Conservation (phyloP, 2,113 vertebrate species). For the Isichthys henryi region DNA sequence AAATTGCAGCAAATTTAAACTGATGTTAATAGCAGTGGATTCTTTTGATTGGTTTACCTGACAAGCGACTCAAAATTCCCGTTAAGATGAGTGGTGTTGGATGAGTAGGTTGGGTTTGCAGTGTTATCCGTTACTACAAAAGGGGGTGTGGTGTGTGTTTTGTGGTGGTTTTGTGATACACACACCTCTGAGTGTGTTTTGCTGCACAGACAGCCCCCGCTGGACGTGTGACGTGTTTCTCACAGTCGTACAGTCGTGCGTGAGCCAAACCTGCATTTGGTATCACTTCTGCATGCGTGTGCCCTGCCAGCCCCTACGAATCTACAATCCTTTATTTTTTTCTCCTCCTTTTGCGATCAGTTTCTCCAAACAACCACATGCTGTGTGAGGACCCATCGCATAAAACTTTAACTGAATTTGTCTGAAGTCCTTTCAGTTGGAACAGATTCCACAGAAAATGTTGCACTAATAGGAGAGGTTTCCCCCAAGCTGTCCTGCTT, state of each 20-base stretch:
- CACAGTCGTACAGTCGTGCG: background rate
- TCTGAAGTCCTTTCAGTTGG: background rate
- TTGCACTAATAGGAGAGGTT: background rate
- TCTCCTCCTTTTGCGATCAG: background rate
- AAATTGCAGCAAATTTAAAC: background rate
- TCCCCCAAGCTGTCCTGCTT: background rate
- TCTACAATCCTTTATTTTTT: background rate
- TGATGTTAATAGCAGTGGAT: background rate
- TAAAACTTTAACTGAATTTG: background rate
- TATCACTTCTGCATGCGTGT: conserved; percentile 4
- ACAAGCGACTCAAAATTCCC: background rate
- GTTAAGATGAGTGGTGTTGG: background rate
- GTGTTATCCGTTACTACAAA: background rate
- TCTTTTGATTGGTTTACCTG: background rate
- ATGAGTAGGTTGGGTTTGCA: background rate
- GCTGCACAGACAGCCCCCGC: background rate
- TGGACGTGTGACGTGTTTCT: background rate
- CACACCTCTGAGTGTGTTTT: background rate
- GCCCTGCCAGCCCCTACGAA: background rate
- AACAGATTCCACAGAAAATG: background rate
- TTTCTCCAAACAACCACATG: conserved; percentile 3
- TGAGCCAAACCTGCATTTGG: background rate
- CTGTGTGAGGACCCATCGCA: background rate
- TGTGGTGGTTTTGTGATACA: background rate
- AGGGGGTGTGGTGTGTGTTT: background rate